Evolutionary conservation across 2,888 invertebrate genomes (phyloP), one percentile per base, ranked within the genome.

Genomic region (Caenorhabditis plicata): DNA sequence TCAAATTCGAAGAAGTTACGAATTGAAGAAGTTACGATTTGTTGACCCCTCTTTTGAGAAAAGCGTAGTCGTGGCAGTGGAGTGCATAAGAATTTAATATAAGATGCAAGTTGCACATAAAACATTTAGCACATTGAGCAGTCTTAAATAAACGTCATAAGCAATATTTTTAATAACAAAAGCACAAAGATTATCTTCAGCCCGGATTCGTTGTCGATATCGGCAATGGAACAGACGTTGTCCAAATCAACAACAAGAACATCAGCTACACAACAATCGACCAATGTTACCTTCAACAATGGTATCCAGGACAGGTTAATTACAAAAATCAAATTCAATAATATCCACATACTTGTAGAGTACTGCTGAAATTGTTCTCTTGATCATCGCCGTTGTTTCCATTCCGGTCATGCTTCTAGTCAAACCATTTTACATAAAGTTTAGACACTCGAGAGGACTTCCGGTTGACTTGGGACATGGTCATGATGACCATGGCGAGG

Each of bases 401-500:
- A 72, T 80, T 22, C 80, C 80, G 0, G 68, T 77, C 35, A 77
- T 80, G 78, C 68, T 80, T 19, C 57, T 81, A 47, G 74, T 74
- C 39, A 81, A 81, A 58, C 80, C 80, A 7, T 65, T 78, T 53
- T 64, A 68, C 57, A 61, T 64, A 36, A 50, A 54, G 19, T 65
- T 55, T 64, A 43, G 71, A 43, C 66, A 68, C 47, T 41, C 42
- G 4, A 51, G 57, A 5, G 75, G 77, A 17, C 65, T 70, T 17
- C 74, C 74, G 33, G 68, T 72, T 31, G 71, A 62, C 38, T 42
- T 63, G 33, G 67, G 72, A 45, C 72, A 77, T 52, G 74, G 75
- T 1, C 84, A 86, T 27, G 85, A 86, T 11, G 75, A 87, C 56
- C 87, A 87, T 55, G 89, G 90, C 61, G 76, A 65, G n/a, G n/a